Base-by-base conservation (phyloP, 2,797 vertebrate species). In the Mus caroli region DNA sequence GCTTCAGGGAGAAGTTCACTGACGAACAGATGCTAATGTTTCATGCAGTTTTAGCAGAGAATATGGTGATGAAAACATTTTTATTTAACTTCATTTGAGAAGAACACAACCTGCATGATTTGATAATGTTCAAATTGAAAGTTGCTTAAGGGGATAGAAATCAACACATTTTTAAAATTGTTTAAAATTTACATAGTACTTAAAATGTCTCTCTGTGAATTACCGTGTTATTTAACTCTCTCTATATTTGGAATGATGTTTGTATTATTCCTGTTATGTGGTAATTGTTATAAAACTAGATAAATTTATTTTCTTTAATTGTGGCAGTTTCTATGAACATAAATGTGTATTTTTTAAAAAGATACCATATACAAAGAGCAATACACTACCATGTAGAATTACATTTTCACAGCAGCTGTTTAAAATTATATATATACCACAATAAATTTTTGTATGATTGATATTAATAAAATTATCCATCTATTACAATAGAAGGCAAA, bases 21-120 rank as follows among this genome's bases (percentile, higher is more conserved):
- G 97, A 69, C 78, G 94, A 98, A 94, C 95, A 96, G 87, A 97
- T 96, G 92, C 94, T 97, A 96, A 95, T 97, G 9, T 91, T 96
- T 96, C 82, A 75, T 79, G 20, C 56, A 67, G 91, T 98, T 69
- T 97, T 95, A 96, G 76, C 54, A 0, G 34, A 79, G 95, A 71
- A 43, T 97, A 83, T 76, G 95, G 62, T 96, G 97, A 97, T 97
- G n/a, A 97, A 83, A 79, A 54, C 26, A 1, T 40, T 96, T 52
- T 97, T 95, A 95, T 97, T 97, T 97, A 96, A 96, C 56, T 97
- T 90, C 24, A 4, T 84, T 28, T 94, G 89, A 94, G 94, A 86
- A 95, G 0, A 20, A 15, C 82, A 84, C 64, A 92, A 92, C 82
- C 56, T 92, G 31, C 10, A 2, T 92, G 95, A 60, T 71, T 91